Evolutionary conservation across 2,888 invertebrate species (phyloP).

Genomic region (Therioaphis trifolii): DNA sequence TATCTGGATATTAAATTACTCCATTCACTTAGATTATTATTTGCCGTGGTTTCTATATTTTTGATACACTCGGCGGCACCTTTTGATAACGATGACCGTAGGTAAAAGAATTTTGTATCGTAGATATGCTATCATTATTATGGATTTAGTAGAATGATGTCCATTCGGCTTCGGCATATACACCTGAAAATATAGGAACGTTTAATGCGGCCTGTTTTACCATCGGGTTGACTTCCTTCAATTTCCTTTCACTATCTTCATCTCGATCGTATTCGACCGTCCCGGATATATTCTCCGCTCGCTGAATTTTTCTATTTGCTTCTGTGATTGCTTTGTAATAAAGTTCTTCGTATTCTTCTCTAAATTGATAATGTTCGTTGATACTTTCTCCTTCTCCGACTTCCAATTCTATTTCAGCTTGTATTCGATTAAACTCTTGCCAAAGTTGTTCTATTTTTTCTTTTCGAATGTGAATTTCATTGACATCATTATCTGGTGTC

Average conservation of each 20-base stretch:
- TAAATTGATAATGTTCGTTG: too few species aligned
- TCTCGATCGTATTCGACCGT: neutral
- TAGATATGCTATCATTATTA: neutral
- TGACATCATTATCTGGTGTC: neutral
- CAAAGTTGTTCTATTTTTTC: neutral
- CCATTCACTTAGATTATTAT: neutral
- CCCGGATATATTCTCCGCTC: neutral
- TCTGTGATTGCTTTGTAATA: neutral
- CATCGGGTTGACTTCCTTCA: neutral
- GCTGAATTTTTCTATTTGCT: neutral
- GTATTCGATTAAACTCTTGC: too few species aligned
- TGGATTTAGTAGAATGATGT: neutral
- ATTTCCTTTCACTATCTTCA: neutral
- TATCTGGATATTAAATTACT: neutral
- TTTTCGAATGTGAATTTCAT: neutral
- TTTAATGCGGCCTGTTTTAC: neutral
- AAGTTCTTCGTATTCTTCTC: neutral
- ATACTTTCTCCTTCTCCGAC: too few species aligned
- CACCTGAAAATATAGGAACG: neutral
- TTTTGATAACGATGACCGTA: neutral
- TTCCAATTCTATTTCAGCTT: too few species aligned
- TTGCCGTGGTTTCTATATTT: neutral
- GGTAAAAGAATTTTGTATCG: neutral
- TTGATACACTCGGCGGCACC: neutral
- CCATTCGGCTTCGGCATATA: neutral